Evolutionary conservation across 2,113 vertebrate genomes (phyloP).

Genomic region (Phalacrocorax aristotelis): DNA sequence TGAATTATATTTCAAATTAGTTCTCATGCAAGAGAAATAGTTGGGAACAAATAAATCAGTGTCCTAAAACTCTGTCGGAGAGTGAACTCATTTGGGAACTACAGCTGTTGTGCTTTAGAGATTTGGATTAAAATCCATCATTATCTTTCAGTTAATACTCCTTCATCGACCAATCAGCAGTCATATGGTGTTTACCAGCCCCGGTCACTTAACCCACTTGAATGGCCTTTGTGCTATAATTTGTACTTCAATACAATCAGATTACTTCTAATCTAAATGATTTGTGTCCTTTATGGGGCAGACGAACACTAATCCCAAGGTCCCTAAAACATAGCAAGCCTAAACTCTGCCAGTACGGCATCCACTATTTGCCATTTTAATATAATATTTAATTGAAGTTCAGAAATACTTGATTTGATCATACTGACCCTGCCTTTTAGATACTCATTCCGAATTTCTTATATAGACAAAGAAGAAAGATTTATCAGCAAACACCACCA

Average conservation of each 20-base stretch:
- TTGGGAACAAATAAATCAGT: constrained; percentile 22
- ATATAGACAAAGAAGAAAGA: neutral
- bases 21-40: constrained; percentile 7
- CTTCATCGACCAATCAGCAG: constrained; percentile 80
- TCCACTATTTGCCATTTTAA: neutral
- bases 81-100: constrained; percentile 70
- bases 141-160: constrained; percentile 84
- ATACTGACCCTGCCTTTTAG: neutral
- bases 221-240: constrained; percentile 79
- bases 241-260: constrained; percentile 82
- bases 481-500: neutral
- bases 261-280: constrained; percentile 86
- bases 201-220: constrained; percentile 79
- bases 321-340: constrained; percentile 61
- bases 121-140: constrained; percentile 83
- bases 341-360: neutral
- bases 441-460: neutral
- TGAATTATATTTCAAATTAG: constrained; percentile 38
- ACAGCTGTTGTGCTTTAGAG: constrained; percentile 79
- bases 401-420: neutral
- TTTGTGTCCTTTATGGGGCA: constrained; percentile 76
- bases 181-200: constrained; percentile 79
- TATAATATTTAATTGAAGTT: neutral
- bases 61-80: constrained; percentile 29
- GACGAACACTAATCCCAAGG: constrained; percentile 78